These are phyloP conservation scores for Talpa occidentalis DNA, from an alignment of 2,113 vertebrate species.

Conservation along the genomic window DNA sequence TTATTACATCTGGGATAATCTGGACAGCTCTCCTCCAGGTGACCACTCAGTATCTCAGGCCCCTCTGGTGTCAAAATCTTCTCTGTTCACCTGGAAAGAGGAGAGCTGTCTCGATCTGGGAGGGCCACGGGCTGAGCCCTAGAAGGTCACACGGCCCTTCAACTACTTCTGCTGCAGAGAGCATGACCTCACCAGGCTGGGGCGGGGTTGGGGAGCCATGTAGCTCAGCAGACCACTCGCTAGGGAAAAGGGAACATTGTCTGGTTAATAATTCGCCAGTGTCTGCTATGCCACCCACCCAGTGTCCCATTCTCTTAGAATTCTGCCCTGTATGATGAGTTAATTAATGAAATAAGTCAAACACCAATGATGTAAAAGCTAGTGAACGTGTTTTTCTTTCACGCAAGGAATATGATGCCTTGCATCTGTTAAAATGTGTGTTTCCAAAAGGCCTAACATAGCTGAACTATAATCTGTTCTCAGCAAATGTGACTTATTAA, in stretches of 20 bases:
- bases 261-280: not conserved
- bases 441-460: not conserved
- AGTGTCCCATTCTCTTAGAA: not conserved
- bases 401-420: not conserved
- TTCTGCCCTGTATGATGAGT: not conserved
- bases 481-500: not conserved
- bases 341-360: not conserved
- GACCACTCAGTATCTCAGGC: no score
- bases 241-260: accelerated
- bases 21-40: not conserved
- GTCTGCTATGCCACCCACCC: no score
- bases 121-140: not conserved
- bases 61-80: not conserved
- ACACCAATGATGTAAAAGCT: not conserved
- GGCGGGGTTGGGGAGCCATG: not conserved
- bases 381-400: slow-evolving; percentile 18
- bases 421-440: not conserved
- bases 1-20: not conserved
- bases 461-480: not conserved
- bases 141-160: not conserved
- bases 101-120: not conserved
- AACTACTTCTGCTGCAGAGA: not conserved
- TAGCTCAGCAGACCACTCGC: not conserved
- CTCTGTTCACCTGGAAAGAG: not conserved
- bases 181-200: not conserved